phyloP scores from a whole-genome alignment of 2,113 vertebrate genomes.

The Steatornis caripensis region DNA sequence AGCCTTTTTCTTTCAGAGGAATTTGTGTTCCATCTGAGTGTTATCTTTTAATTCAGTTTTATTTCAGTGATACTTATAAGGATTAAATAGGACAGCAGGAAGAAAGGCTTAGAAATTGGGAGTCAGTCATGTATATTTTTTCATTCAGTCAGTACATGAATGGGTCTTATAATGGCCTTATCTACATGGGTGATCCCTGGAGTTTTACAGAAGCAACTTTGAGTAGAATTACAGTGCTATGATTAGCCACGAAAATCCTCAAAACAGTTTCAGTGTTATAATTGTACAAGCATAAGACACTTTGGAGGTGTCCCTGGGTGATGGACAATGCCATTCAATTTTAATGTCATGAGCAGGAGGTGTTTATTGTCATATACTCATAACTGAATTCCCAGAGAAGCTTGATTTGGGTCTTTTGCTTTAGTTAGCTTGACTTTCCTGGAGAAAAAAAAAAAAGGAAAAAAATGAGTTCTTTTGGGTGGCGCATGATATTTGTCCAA shows the following conservation, averaged over 20 bases:
- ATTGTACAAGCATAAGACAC: neutral
- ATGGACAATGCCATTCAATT: fast-evolving
- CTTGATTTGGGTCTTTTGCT: neutral
- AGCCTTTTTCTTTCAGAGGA: neutral
- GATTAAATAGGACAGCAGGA: neutral
- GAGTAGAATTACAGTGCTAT: neutral
- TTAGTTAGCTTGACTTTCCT: neutral
- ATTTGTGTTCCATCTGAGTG: neutral
- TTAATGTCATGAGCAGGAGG: neutral
- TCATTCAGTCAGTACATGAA: neutral
- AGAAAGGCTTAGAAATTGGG: neutral
- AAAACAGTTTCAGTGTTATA: neutral
- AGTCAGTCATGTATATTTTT: neutral
- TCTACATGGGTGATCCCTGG: neutral
- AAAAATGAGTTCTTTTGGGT: neutral
- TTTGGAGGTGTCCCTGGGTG: neutral
- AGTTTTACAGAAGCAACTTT: neutral
- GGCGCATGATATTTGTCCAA: neutral
- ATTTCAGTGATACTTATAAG: neutral
- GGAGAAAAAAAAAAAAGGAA: neutral
- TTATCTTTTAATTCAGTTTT: neutral
- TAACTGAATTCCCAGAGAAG: neutral
- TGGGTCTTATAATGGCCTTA: neutral
- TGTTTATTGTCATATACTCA: neutral
- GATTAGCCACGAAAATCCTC: neutral